A percentile compares a stretch with the other conserved stretches of the same genome.
Evolutionary conservation across 1,140 invertebrate genomes (phyloP).

Genomic region (Spodoptera litura): DNA sequence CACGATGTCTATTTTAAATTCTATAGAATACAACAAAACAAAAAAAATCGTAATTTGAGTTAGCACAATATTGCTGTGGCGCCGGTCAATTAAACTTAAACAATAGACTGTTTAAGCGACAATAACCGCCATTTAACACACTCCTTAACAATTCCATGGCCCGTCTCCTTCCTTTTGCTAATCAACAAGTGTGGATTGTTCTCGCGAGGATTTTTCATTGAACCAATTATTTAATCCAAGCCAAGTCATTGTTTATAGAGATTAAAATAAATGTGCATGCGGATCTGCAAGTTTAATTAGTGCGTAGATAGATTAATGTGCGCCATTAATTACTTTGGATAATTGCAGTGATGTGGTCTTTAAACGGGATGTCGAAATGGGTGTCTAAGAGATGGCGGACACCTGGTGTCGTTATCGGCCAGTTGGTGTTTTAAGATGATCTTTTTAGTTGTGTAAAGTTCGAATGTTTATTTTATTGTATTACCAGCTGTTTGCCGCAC

Average conservation of each 20-base stretch:
- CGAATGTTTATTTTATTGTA: no score
- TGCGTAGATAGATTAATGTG: conserved; percentile 33
- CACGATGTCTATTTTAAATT: no score
- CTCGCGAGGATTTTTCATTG: conserved; percentile 65
- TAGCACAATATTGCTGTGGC: no score
- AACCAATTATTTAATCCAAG: conserved; percentile 53
- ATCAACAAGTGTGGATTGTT: conserved; percentile 74
- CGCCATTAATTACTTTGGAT: conserved; percentile 15
- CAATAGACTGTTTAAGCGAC: neutral
- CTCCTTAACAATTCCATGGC: conserved; percentile 37
- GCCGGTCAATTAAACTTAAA: neutral
- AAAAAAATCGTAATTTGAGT: no score
- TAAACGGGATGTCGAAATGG: neutral
- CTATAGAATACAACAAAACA: no score
- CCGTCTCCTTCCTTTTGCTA: conserved; percentile 61
- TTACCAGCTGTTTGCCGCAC: no score
- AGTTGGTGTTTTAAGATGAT: no score
- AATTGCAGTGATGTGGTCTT: conserved; percentile 33
- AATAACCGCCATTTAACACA: neutral
- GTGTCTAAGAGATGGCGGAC: neutral
- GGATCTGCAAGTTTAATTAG: conserved; percentile 43
- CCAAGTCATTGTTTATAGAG: conserved; percentile 25
- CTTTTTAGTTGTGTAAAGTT: no score
- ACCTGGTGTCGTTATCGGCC: neutral
- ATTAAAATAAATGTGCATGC: conserved; percentile 50